Percentiles rank a stretch among this genome's conserved stretches.
phyloP scores from a whole-genome alignment of 1,140 invertebrate genomes.

The Rhizoglyphus robini region DNA sequence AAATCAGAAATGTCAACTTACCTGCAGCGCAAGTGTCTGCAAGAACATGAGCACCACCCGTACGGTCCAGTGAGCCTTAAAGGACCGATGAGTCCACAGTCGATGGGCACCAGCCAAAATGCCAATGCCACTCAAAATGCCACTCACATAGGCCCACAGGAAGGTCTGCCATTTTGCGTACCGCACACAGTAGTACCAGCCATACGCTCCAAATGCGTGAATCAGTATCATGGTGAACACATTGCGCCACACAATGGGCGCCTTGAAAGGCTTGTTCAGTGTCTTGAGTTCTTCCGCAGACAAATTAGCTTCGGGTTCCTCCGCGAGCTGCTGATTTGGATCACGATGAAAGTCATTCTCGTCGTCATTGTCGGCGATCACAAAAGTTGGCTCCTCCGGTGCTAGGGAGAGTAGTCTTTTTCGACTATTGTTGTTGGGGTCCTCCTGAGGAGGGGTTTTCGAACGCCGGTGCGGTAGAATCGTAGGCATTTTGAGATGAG shows the following conservation, averaged over 20 bases:
- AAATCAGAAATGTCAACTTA: neutral
- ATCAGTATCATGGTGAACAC: conserved; percentile 66
- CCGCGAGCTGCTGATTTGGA: no score
- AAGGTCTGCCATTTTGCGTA: conserved; percentile 60
- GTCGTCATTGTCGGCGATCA: neutral
- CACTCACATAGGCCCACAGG: conserved; percentile 33
- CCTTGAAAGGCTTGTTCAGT: neutral
- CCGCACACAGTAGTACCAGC: conserved; percentile 49
- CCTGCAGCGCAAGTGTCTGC: conserved; percentile 70
- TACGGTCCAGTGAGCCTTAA: conserved; percentile 41
- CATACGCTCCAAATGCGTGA: conserved; percentile 73
- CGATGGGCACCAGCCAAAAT: conserved; percentile 32
- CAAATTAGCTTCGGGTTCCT: no score
- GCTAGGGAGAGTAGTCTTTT: no score
- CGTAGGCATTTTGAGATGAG: no score
- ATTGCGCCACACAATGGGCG: conserved; percentile 73
- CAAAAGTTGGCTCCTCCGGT: neutral
- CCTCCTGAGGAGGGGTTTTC: neutral
- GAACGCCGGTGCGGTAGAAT: neutral
- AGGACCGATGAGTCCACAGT: conserved; percentile 43
- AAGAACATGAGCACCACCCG: conserved; percentile 37
- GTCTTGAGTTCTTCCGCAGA: neutral
- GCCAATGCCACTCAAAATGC: neutral
- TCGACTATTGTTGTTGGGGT: no score
- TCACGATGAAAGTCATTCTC: neutral